Percentiles rank a stretch among this genome's conserved stretches.
phyloP scores from a whole-genome alignment of 2,797 vertebrate genomes.

The Coracias cyanogaster region DNA sequence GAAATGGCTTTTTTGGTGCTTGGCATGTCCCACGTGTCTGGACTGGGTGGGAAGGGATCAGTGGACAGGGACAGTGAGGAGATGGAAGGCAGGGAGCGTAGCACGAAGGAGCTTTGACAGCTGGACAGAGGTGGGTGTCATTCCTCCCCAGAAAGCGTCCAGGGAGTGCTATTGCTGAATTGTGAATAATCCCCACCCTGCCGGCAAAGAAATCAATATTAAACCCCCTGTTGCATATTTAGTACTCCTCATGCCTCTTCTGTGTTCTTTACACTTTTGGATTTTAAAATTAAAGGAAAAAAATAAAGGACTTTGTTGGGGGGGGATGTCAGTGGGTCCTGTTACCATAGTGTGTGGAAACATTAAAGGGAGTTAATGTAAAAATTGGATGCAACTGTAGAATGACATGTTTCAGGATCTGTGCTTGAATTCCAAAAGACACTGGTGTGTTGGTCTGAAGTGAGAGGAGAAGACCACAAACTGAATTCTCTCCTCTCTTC shows the following conservation, averaged over 20 bases:
- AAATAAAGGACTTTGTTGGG: neutral
- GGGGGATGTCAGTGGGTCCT: neutral
- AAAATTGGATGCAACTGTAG: neutral
- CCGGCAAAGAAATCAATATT: neutral
- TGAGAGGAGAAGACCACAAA: neutral
- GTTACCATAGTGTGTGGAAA: neutral
- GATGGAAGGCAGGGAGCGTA: neutral
- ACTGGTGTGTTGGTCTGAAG: neutral
- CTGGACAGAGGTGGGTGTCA: neutral
- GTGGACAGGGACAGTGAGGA: neutral
- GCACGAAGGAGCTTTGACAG: neutral
- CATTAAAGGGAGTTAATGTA: neutral
- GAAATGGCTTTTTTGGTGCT: neutral
- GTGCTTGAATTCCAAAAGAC: neutral
- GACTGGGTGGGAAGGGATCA: neutral
- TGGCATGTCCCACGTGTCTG: neutral
- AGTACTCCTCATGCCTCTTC: neutral
- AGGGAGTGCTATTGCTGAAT: neutral
- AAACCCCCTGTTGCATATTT: neutral
- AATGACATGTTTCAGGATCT: neutral
- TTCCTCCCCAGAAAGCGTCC: neutral
- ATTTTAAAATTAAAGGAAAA: neutral
- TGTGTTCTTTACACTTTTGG: neutral
- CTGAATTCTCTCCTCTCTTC: slow-evolving; percentile 20
- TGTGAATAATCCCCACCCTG: neutral